Evolutionary conservation across 2,797 vertebrate genomes (phyloP).

Genomic region (Alosa sapidissima): DNA sequence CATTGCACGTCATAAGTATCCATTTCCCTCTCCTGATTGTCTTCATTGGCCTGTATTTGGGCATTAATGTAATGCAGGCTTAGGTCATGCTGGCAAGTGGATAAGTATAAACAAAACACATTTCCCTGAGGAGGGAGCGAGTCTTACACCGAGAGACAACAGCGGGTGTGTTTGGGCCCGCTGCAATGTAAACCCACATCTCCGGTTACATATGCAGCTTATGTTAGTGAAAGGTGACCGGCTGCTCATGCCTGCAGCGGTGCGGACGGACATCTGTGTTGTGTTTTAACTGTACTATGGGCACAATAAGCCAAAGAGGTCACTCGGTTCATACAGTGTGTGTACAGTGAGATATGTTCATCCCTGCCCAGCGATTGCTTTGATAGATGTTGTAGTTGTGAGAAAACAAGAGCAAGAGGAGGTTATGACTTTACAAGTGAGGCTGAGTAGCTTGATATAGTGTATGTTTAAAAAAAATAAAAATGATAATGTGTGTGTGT

Average conservation of each 20-base stretch:
- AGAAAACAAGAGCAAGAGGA: neutral
- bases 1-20: constrained; percentile 1
- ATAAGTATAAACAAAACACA: neutral
- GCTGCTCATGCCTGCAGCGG: neutral
- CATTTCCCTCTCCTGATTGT: constrained; percentile 4
- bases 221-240: constrained; percentile 7
- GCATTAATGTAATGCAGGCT: constrained; percentile 14
- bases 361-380: neutral
- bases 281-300: constrained; percentile 9
- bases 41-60: constrained; percentile 12
- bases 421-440: neutral
- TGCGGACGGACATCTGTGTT: constrained; percentile 14
- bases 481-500: neutral
- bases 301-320: neutral
- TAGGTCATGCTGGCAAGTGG: constrained; percentile 7
- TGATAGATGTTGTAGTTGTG: neutral
- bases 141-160: neutral
- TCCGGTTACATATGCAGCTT: constrained; percentile 2
- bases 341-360: neutral
- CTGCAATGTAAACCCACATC: constrained; percentile 15
- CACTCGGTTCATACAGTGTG: neutral
- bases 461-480: neutral
- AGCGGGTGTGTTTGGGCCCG: constrained; percentile 6
- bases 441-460: neutral
- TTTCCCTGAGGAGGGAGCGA: neutral